Evolutionary conservation across 2,888 invertebrate genomes (phyloP), one percentile per base, ranked within the genome.

Genomic region (Carpatolechia fugitivella): DNA sequence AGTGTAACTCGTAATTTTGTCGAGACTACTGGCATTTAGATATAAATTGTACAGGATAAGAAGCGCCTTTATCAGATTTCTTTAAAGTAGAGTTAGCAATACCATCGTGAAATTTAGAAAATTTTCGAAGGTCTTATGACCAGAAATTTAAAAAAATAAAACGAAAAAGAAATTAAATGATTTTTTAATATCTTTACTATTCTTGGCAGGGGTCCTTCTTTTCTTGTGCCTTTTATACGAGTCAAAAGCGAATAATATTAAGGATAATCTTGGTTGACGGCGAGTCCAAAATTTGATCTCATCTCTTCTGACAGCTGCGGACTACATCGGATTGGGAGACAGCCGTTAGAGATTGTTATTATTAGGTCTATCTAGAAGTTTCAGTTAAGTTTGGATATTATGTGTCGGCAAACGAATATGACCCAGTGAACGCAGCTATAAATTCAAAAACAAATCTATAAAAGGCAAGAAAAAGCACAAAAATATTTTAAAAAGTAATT

Each of bases 281-380:
- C 38, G 33, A 29, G 74, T 76, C 83, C 78, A 74, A 84, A 85
- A 89, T 84, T 74, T n/a, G n/a, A n/a, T n/a, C 73, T 88, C 88
- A 89, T 89, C 90, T 89, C 90, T 85, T 69, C 75, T 71, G 70
- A 83, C 76, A 82, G 87, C 88, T 89, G 88, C 87, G 80, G 64
- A 82, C 65, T 78, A 80, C 80, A 84, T 74, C 76, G 62, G 53
- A 63, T 66, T 76, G 58, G 84, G 80, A 72, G 84, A 78, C 80
- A 76, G 82, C 81, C 82, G 78, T 78, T 78, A 72, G 76, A 76
- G 76, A 80, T 82, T 82, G 82, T 86, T 85, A 69, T 13, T 40
- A 24, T 78, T 85, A 84, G 76, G 74, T 78, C 74, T 77, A n/a
- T 78, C 68, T 66, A 60, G 63, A 66, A 57, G 64, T 69, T 80